These are phyloP conservation scores for Polydrusus pterygomalis DNA, from an alignment of 2,888 invertebrate genomes.

Conservation along the genomic window DNA sequence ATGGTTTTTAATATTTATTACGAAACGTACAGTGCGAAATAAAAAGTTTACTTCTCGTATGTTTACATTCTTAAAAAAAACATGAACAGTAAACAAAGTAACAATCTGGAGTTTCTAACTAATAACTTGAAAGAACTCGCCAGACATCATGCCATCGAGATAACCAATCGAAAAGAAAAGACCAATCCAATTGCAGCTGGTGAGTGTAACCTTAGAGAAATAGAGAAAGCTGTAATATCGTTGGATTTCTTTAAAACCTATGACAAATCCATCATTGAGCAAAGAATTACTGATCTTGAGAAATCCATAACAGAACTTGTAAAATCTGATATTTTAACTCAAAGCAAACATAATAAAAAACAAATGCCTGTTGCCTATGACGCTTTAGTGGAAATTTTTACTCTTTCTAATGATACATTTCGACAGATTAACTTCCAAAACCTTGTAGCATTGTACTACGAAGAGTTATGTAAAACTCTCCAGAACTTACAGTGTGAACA, in stretches of 20 bases:
- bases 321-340: neutral
- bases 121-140: neutral
- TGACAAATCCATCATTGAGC: neutral
- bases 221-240: neutral
- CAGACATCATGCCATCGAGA: neutral
- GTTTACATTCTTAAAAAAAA: neutral
- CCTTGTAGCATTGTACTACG: slow-evolving; percentile 46
- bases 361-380: slow-evolving; percentile 42
- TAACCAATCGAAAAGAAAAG: neutral
- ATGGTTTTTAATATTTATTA: too few species aligned
- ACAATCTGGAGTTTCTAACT: neutral
- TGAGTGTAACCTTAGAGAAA: slow-evolving; percentile 7
- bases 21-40: too few species aligned
- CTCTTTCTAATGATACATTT: slow-evolving; percentile 42
- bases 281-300: neutral
- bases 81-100: neutral
- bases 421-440: slow-evolving; percentile 50
- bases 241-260: slow-evolving; percentile 1
- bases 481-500: neutral
- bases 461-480: slow-evolving; percentile 24
- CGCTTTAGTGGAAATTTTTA: slow-evolving; percentile 48
- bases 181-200: neutral
- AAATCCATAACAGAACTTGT: neutral
- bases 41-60: neutral
- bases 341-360: neutral